phyloP scores from a whole-genome alignment of 1,140 invertebrate species.

The Agrypnia vestita region DNA sequence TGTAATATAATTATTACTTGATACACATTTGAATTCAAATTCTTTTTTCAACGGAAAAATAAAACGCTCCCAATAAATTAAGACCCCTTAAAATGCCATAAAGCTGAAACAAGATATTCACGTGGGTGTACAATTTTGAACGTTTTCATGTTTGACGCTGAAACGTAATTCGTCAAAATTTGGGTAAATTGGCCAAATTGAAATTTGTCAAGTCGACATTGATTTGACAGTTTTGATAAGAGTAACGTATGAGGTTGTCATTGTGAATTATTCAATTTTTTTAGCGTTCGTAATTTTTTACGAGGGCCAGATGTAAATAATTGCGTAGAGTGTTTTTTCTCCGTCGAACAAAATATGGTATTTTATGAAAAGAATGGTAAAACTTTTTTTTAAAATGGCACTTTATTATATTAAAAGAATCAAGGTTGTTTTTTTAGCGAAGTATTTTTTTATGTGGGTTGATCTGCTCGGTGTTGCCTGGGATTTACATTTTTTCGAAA shows the following conservation, averaged over 20 bases:
- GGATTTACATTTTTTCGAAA: no score
- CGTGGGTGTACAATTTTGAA: no score
- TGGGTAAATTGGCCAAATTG: conserved; percentile 31
- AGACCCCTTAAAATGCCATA: neutral
- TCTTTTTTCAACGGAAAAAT: conserved; percentile 11
- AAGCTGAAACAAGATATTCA: neutral
- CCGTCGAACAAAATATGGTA: no score
- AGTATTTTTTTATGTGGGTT: no score
- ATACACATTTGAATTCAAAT: no score
- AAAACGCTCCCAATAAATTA: conserved; percentile 11
- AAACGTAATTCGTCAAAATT: conserved; percentile 22
- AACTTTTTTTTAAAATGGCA: no score
- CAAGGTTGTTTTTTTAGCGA: no score
- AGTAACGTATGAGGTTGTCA: conserved; percentile 21
- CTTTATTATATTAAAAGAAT: no score
- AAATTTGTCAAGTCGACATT: conserved; percentile 38
- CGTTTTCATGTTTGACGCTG: neutral
- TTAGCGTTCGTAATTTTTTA: conserved; percentile 1
- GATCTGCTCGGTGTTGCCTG: no score
- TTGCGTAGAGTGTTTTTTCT: no score
- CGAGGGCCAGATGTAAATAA: neutral
- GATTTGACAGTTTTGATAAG: conserved; percentile 24
- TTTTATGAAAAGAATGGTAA: no score
- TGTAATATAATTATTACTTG: no score
- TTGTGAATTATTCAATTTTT: neutral